Evolutionary conservation across 2,888 invertebrate species (phyloP).

Genomic region (Erynnis tages): DNA sequence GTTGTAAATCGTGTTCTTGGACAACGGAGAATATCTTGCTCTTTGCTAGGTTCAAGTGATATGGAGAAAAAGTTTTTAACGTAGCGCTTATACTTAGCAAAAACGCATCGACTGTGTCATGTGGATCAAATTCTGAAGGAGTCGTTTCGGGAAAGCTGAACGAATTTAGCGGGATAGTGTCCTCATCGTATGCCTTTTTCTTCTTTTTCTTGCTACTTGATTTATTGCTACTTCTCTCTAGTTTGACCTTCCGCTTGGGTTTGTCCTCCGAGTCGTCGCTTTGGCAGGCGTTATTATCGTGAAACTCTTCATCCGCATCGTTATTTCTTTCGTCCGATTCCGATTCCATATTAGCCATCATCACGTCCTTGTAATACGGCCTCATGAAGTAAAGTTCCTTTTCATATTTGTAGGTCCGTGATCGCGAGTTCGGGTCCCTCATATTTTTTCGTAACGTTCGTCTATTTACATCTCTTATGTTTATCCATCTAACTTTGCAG

Average conservation of each 20-base stretch:
- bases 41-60: conserved; percentile 71
- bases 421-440: conserved; percentile 37
- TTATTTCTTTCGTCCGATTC: conserved; percentile 40
- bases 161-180: conserved; percentile 37
- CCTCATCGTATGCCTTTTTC: conserved; percentile 37
- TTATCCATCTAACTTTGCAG: conserved; percentile 73
- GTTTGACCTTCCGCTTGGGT: conserved; percentile 38
- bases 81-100: conserved; percentile 67
- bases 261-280: conserved; percentile 46
- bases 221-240: conserved; percentile 38
- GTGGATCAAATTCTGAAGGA: conserved; percentile 50
- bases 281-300: conserved; percentile 37
- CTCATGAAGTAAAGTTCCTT: conserved; percentile 60
- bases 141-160: conserved; percentile 40
- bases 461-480: conserved; percentile 70
- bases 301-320: conserved; percentile 43
- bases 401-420: conserved; percentile 65
- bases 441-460: conserved; percentile 56
- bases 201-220: conserved; percentile 40
- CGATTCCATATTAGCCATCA: conserved; percentile 37
- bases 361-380: conserved; percentile 61
- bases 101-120: conserved; percentile 69
- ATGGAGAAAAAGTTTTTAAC: conserved; percentile 65
- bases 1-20: conserved; percentile 72
- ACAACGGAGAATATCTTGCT: conserved; percentile 72